A percentile compares a stretch with the other conserved stretches of the same genome.
Evolutionary conservation across 2,888 invertebrate genomes (phyloP).

Genomic region (Pollenia amentaria): DNA sequence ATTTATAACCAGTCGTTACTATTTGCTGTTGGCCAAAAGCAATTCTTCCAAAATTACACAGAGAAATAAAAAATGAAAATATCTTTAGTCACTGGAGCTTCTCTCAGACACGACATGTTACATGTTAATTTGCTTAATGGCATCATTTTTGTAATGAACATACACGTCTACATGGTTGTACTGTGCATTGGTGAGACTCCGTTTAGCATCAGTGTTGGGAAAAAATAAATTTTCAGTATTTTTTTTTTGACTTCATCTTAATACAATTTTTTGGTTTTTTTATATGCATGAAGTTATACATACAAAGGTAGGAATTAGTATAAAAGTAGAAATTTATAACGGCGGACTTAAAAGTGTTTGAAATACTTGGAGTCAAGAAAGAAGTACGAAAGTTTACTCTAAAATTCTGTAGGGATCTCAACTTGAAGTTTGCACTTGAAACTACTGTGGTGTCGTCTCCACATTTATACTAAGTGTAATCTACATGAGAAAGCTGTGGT

Average conservation of each 20-base stretch:
- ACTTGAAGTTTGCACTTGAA: no score
- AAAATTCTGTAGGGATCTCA: no score
- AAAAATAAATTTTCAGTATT: constrained; percentile 10
- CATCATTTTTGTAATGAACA: constrained; percentile 63
- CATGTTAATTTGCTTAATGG: constrained; percentile 75
- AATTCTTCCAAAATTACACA: constrained; percentile 30
- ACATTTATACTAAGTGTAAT: no score
- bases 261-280: constrained; percentile 30
- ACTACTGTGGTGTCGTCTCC: no score
- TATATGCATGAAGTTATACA: neutral
- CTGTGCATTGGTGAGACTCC: constrained; percentile 1
- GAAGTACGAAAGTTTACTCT: no score
- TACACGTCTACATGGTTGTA: neutral
- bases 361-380: no score
- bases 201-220: constrained; percentile 22
- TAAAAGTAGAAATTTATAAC: no score
- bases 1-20: constrained; percentile 67
- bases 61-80: neutral
- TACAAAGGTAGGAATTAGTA: no score
- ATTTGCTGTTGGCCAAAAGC: constrained; percentile 45
- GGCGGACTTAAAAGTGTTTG: no score
- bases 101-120: constrained; percentile 68
- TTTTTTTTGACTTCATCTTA: constrained; percentile 21
- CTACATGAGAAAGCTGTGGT: no score
- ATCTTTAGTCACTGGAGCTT: constrained; percentile 24